Percentiles rank a stretch among this genome's conserved stretches.
Conservation (phyloP, 2,797 vertebrate genomes). For the Esox lucius region DNA sequence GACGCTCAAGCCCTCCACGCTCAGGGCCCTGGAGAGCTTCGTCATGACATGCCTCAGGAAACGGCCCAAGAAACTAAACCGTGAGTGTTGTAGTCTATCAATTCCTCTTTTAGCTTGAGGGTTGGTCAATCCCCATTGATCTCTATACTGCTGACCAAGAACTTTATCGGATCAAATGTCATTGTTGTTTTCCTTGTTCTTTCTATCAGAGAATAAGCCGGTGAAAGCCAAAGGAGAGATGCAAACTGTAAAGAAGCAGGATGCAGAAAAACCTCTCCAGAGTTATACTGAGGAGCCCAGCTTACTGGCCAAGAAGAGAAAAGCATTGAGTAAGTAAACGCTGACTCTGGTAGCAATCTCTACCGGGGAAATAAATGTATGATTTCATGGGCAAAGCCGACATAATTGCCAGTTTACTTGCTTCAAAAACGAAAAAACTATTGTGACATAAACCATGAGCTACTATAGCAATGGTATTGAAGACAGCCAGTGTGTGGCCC, state of each 20-base stretch:
- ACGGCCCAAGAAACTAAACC: constrained; percentile 59
- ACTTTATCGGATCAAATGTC: background rate
- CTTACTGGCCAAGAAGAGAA: constrained; percentile 56
- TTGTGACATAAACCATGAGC: too few species aligned
- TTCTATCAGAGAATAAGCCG: constrained; percentile 67
- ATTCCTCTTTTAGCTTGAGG: background rate
- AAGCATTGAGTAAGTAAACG: constrained; percentile 65
- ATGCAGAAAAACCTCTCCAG: constrained; percentile 62
- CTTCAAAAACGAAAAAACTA: too few species aligned
- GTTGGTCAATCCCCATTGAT: background rate
- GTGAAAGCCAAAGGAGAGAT: constrained; percentile 64
- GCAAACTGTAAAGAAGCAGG: constrained; percentile 64
- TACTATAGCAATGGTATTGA: too few species aligned
- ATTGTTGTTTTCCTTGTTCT: background rate
- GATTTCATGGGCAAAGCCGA: too few species aligned
- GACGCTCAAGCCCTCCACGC: constrained; percentile 83
- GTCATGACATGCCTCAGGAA: constrained; percentile 80
- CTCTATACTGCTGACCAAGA: constrained; percentile 5
- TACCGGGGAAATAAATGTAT: too few species aligned
- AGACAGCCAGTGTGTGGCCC: too few species aligned
- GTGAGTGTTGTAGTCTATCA: constrained; percentile 68
- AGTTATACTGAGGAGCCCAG: constrained; percentile 65
- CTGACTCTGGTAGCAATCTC: background rate
- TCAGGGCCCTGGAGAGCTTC: constrained; percentile 84
- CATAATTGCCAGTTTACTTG: too few species aligned